A percentile compares a stretch with the other conserved stretches of the same genome.
These are phyloP conservation scores for Orthonyx spaldingii DNA, from an alignment of 2,113 vertebrate species.

Conservation along the genomic window DNA sequence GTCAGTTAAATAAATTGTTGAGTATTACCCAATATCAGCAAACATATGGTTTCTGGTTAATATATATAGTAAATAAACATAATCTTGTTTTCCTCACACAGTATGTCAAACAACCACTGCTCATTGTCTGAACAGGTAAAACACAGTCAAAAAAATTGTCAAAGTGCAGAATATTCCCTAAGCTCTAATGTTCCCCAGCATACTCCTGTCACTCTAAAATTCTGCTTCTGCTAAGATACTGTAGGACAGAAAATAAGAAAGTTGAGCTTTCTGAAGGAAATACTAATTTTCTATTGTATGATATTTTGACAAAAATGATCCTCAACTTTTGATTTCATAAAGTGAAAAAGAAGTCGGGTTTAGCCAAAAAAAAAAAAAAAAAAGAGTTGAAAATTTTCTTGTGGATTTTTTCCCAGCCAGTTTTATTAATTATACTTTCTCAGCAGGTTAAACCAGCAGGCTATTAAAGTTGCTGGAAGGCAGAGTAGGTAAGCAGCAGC, in stretches of 20 bases:
- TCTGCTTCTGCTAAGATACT: not conserved
- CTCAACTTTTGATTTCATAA: not conserved
- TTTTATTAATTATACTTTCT: conserved; percentile 64
- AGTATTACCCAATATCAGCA: not conserved
- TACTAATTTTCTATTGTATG: not conserved
- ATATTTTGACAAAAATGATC: not conserved
- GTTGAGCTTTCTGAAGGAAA: not conserved
- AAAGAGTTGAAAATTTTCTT: not conserved
- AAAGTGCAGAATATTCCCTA: not conserved
- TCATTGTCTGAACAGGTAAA: not conserved
- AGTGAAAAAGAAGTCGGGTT: not conserved
- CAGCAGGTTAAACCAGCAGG: conserved; percentile 49
- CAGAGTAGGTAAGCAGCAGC: conserved; percentile 45
- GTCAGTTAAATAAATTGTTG: not conserved
- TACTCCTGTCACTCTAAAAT: not conserved
- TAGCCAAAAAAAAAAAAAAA: too few relatives aligned
- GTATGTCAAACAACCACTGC: not conserved
- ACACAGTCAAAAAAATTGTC: not conserved
- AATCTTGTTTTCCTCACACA: not conserved
- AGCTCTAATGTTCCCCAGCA: not conserved
- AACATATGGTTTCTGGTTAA: not conserved
- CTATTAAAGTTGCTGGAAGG: conserved; percentile 44
- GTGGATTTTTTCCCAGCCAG: not conserved
- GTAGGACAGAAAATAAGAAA: not conserved
- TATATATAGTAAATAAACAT: not conserved